phyloP scores from a whole-genome alignment of 1,140 invertebrate genomes.

The Dendroctonus valens region DNA sequence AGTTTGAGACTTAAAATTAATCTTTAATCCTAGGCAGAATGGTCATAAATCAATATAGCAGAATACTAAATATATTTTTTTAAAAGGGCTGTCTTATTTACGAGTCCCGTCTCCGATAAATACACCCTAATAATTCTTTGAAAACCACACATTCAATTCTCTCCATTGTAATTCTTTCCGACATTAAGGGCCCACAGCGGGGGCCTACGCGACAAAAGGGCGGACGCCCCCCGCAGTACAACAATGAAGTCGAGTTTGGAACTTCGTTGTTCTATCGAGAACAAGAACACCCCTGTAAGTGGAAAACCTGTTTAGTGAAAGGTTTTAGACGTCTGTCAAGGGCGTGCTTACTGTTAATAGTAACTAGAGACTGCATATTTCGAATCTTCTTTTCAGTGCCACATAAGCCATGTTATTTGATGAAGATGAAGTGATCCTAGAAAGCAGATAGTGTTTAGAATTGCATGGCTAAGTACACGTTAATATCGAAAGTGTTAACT shows the following conservation, averaged over 20 bases:
- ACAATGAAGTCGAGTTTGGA: constrained; percentile 10
- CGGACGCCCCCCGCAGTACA: constrained; percentile 14
- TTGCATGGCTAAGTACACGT: too few relatives aligned
- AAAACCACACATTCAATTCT: constrained; percentile 19
- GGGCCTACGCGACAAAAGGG: constrained; percentile 15
- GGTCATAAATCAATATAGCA: background rate
- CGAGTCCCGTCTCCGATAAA: constrained; percentile 15
- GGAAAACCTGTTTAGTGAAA: constrained; percentile 2
- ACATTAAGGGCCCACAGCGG: constrained; percentile 15
- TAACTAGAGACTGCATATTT: too few relatives aligned
- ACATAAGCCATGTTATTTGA: too few relatives aligned
- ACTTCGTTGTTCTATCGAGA: constrained; percentile 11
- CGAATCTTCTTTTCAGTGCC: too few relatives aligned
- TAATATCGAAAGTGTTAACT: too few relatives aligned
- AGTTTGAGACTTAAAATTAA: too few relatives aligned
- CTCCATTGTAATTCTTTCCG: constrained; percentile 13
- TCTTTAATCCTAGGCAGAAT: too few relatives aligned
- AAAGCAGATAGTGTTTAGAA: too few relatives aligned
- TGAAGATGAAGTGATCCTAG: too few relatives aligned
- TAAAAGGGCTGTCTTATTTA: constrained; percentile 18
- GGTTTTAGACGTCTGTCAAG: constrained; percentile 1
- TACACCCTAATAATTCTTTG: constrained; percentile 20
- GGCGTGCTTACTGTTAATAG: too few relatives aligned
- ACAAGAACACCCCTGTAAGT: background rate
- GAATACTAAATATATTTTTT: constrained; percentile 5